Base-by-base conservation (phyloP, 2,888 invertebrate genomes). In the Dasypogon diadema region DNA sequence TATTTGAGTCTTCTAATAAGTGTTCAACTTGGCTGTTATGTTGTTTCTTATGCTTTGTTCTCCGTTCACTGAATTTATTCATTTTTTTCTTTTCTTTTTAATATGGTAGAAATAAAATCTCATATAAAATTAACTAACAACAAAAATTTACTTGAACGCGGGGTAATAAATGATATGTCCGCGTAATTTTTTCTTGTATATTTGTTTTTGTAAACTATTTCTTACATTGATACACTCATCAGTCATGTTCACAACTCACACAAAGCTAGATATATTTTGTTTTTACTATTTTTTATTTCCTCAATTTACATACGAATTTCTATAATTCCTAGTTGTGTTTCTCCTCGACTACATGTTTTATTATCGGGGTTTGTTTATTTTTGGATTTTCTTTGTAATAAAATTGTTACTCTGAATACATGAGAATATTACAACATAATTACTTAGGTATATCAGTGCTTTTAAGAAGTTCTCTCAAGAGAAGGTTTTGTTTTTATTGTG, bases 141-240 rank as follows among this genome's bases (percentile, higher is more conserved):
- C 65, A 12, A 46, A 46, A 46, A 65, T 46, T n/a, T 46, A 65
- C 46, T 46, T 60, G 30, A 34, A 72, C 72, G 77, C 77, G 77
- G 77, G 74, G 60, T 46, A 65, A 51, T 56, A 75, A 75, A 63
- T 77, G 77, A 77, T 77, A 77, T 77, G 77, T 77, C 77, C 77
- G 77, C 77, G 75, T 56, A 46, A 16, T 5, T 16, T 51, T 51
- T 18, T 21, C 6, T 51, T 21, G 18, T 65, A 22, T 65, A 46
- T 48, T 65, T 46, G 37, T 46, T 48, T 65, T 46, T 65, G 42
- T 65, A 65, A 42, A 24, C 48, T 65, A 42, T 48, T 65, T 48
- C 46, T 65, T 48, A 65, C 46, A 65, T 65, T 24, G 37, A 48
- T 65, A 37, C 65, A 65, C 65, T 46, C 65, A 37, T 65, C 65